Base-by-base conservation (phyloP, 2,888 invertebrate species). In the Amorpha juglandis region DNA sequence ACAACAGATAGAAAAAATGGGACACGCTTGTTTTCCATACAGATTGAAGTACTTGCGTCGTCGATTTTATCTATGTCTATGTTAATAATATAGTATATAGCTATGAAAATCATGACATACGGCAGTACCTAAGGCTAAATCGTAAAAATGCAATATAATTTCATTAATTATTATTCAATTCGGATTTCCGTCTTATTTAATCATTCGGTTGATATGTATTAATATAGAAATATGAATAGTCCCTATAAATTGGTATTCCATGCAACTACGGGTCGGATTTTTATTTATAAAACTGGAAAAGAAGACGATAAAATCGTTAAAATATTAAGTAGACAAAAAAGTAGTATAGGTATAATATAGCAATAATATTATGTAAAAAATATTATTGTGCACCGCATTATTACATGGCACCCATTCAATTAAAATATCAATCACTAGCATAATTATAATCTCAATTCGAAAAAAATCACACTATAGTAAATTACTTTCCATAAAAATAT, bases 391-490 rank as follows among this genome's bases (percentile, higher is more conserved):
- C 27, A 52, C 14, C 4, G 35, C 8, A 35, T 33, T 16, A 35
- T 38, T 3, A 55, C 38, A 58, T 58, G 58, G 58, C 58, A 58
- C 58, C 12, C n/a, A 19, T 58, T 38, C 42, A 6, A 58, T 12
- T 8, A 16, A 58, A 50, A 50, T 19, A 42, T 58, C 16, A 55
- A 38, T 19, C 58, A 19, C 38, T 58, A 58, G 58, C 58, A 12
- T 19, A 58, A 38, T 16, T 19, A 42, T 11, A 58, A 42, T 58
- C 16, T 58, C 19, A 38, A 33, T 11, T 19, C 9, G 9, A 6
- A 42, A 53, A 38, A 58, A 19, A 38, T 19, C 58, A 58, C 58
- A 19, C 38, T 38, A 12, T 7, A 38, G 38, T 19, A 58, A 6
- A 42, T 42, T 58, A 19, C 3, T 50, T 48, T 48, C 7, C 16